Conservation (phyloP, 2,888 invertebrate species). For the Cylindroiulus punctatus region DNA sequence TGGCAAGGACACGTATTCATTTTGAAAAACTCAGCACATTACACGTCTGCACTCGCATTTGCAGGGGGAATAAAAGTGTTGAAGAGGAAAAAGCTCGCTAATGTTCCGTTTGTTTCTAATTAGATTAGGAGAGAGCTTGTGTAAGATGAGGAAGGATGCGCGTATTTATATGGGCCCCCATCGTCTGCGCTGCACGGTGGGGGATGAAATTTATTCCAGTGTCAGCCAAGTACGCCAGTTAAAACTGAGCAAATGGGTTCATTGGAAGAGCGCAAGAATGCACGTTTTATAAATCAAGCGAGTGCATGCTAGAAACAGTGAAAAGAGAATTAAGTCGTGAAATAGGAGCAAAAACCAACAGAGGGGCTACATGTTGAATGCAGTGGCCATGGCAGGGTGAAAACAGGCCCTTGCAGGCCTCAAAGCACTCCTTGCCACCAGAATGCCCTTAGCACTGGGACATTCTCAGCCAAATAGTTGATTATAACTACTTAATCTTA, state of each 20-base stretch:
- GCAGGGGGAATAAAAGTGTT: background rate
- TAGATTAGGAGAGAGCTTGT: background rate
- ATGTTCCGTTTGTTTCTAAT: constrained; percentile 33
- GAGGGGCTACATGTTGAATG: background rate
- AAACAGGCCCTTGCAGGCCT: too few species aligned
- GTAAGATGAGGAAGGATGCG: too few species aligned
- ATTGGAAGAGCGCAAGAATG: background rate
- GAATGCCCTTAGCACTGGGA: too few species aligned
- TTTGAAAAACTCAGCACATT: background rate
- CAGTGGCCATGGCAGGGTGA: too few species aligned
- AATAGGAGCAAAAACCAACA: background rate
- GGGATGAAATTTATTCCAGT: constrained; percentile 8
- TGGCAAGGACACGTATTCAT: background rate
- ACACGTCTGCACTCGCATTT: constrained; percentile 12
- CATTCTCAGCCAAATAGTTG: too few species aligned
- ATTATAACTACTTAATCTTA: too few species aligned
- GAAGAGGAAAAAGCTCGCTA: constrained; percentile 37
- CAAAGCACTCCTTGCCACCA: too few species aligned
- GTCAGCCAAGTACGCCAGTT: background rate
- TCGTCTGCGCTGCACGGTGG: background rate
- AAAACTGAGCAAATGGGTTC: background rate
- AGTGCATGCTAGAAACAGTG: constrained; percentile 29
- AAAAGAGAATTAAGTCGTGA: background rate
- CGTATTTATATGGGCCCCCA: too few species aligned
- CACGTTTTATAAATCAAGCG: too few species aligned